Percentiles rank a stretch among this genome's conserved stretches.
Evolutionary conservation across 2,888 invertebrate genomes (phyloP).

Genomic region (Epirrhoe tristata): DNA sequence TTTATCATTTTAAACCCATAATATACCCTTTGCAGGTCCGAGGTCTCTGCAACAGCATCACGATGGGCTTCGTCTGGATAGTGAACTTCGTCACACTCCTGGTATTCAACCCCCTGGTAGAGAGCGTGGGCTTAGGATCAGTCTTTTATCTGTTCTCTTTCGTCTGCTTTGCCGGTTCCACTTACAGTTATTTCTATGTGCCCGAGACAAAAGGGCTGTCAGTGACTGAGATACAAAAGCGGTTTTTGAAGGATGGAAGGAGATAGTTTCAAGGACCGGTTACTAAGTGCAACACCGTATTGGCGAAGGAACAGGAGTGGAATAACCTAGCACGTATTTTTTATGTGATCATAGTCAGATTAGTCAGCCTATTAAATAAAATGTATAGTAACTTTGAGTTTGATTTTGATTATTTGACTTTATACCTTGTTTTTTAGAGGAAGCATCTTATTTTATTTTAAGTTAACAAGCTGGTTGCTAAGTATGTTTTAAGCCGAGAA

Average conservation of each 20-base stretch:
- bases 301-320: no score
- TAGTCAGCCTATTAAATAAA: no score
- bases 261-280: no score
- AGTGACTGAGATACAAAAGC: slow-evolving; percentile 62
- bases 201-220: slow-evolving; percentile 77
- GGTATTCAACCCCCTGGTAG: slow-evolving; percentile 65
- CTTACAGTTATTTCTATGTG: slow-evolving; percentile 62
- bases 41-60: slow-evolving; percentile 62
- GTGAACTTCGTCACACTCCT: slow-evolving; percentile 66
- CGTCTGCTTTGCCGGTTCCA: slow-evolving; percentile 60
- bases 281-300: no score
- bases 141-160: slow-evolving; percentile 71
- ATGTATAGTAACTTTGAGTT: no score
- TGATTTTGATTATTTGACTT: no score
- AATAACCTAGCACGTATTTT: no score
- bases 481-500: no score
- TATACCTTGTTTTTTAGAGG: no score
- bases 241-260: slow-evolving; percentile 53
- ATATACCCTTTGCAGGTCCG: slow-evolving; percentile 54
- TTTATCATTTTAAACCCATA: neutral
- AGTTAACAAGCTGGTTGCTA: no score
- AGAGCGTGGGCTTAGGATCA: slow-evolving; percentile 61
- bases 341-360: no score
- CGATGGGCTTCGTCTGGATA: slow-evolving; percentile 60
- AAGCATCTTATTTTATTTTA: no score